Evolutionary conservation across 2,113 vertebrate genomes (phyloP).

Genomic region (Semnornis frantzii): DNA sequence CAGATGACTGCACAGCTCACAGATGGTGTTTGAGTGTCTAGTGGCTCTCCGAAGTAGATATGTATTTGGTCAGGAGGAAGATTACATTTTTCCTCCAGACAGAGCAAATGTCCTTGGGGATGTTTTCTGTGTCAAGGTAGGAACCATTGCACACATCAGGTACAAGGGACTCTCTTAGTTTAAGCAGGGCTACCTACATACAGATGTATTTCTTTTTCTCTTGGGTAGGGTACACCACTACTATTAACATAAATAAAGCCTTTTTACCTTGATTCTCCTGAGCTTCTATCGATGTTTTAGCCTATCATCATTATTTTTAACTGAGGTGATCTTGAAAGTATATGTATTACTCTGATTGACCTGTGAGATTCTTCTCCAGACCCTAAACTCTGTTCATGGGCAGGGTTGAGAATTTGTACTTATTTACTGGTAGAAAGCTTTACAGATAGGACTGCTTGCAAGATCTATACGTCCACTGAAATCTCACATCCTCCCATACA

Average conservation of each 20-base stretch:
- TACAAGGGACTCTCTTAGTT: neutral
- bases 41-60: constrained; percentile 56
- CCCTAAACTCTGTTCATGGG: neutral
- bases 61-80: constrained; percentile 61
- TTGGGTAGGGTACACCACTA: neutral
- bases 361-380: neutral
- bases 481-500: neutral
- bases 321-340: neutral
- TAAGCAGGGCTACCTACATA: neutral
- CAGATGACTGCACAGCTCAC: constrained; percentile 59
- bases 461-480: neutral
- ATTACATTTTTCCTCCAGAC: constrained; percentile 59
- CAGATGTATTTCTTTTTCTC: neutral
- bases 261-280: neutral
- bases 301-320: neutral
- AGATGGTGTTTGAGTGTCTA: constrained; percentile 66
- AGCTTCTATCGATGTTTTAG: neutral
- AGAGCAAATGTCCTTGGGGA: constrained; percentile 67
- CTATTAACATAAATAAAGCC: neutral
- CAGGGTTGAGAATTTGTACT: neutral
- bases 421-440: neutral
- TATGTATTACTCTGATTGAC: neutral
- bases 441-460: neutral
- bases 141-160: constrained; percentile 1
- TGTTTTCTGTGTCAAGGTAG: constrained; percentile 59